Evolutionary conservation across 2,888 invertebrate genomes (phyloP).

Genomic region (Andrena marginata): DNA sequence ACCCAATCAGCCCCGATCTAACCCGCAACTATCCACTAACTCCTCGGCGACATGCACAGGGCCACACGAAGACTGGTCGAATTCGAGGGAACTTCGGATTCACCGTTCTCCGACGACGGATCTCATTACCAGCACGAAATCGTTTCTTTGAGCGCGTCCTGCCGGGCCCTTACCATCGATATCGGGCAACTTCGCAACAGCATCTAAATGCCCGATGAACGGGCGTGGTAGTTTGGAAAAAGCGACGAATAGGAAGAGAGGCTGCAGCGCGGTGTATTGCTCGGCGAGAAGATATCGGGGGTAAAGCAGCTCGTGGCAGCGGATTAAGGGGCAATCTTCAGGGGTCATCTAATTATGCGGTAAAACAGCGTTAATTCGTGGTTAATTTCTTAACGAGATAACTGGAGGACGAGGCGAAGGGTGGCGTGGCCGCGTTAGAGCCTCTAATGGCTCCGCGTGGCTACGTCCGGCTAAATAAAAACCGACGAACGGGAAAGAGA

Average conservation of each 20-base stretch:
- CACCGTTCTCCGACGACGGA: slow-evolving; percentile 43
- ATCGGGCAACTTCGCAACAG: slow-evolving; percentile 20
- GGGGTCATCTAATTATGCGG: slow-evolving; percentile 75
- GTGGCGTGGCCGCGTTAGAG: slow-evolving; percentile 68
- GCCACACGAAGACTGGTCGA: slow-evolving; percentile 44
- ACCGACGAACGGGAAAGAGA: slow-evolving; percentile 11
- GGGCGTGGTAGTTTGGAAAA: too few species aligned
- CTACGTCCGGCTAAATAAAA: slow-evolving; percentile 64
- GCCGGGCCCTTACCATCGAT: slow-evolving; percentile 35
- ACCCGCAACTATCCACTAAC: slow-evolving; percentile 72
- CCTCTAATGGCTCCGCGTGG: slow-evolving; percentile 71
- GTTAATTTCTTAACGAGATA: slow-evolving; percentile 78
- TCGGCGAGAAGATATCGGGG: background rate
- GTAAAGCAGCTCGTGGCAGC: slow-evolving; percentile 28
- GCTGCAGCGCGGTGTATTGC: background rate
- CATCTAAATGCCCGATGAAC: background rate
- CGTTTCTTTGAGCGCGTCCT: slow-evolving; percentile 39
- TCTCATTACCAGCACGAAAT: slow-evolving; percentile 54
- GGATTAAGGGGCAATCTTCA: slow-evolving; percentile 65
- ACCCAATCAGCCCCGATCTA: slow-evolving; percentile 76
- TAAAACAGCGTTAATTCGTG: slow-evolving; percentile 74
- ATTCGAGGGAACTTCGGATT: slow-evolving; percentile 55
- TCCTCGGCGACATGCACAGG: slow-evolving; percentile 68
- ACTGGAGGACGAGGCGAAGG: slow-evolving; percentile 55
- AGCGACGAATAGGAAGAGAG: background rate